These are phyloP conservation scores for Sapajus apella DNA, from an alignment of 2,113 vertebrate genomes.

Conservation along the genomic window DNA sequence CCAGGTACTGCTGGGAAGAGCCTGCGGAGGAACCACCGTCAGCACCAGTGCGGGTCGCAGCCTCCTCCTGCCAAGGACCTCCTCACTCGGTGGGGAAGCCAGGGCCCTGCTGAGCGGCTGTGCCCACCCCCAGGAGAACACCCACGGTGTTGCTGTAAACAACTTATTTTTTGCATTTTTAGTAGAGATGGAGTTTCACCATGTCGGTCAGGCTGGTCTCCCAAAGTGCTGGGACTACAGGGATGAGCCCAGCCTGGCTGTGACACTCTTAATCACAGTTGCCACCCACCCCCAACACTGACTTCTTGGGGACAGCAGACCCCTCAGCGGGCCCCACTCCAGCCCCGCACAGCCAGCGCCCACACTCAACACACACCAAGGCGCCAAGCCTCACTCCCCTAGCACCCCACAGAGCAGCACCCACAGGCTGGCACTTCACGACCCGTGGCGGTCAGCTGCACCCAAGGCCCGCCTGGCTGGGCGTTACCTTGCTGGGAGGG, in stretches of 20 bases:
- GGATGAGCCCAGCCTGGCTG: no score
- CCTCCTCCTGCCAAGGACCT: no score
- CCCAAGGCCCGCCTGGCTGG: rapidly evolving
- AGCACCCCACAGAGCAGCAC: neutral
- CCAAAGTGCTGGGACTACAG: no score
- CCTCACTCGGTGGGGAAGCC: neutral
- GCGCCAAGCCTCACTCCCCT: neutral
- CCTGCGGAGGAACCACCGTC: slow-evolving; percentile 83
- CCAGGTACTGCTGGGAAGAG: slow-evolving; percentile 94
- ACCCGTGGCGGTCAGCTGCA: rapidly evolving
- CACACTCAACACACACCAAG: rapidly evolving
- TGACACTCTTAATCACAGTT: neutral
- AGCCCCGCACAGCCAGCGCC: rapidly evolving
- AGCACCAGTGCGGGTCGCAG: no score
- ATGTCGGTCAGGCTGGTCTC: no score
- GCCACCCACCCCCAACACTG: rapidly evolving
- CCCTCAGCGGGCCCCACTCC: rapidly evolving
- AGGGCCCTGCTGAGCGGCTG: neutral
- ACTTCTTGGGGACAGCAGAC: rapidly evolving
- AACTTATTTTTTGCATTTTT: no score
- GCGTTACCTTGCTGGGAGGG: slow-evolving; percentile 94
- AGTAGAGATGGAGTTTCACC: no score
- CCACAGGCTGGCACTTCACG: neutral
- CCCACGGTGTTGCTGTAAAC: neutral
- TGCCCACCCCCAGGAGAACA: no score